Evolutionary conservation across 2,888 invertebrate genomes (phyloP), one percentile per base, ranked within the genome.

Genomic region (Diploptera punctata): DNA sequence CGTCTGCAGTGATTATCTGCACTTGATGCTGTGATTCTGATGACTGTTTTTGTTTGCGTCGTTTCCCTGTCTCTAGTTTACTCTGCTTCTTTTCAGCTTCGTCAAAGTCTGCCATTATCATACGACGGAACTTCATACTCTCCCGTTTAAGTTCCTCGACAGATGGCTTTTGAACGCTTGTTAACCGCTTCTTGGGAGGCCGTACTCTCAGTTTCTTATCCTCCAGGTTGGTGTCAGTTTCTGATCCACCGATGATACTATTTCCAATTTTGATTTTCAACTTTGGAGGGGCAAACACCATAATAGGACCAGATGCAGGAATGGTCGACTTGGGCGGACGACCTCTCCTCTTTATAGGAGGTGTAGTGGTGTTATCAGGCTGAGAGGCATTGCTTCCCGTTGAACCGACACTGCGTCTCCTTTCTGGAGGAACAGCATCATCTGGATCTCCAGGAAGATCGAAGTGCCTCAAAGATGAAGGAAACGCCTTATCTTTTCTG

Each of bases 71-170:
- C 10, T 65, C 54, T 62, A 76, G 76, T 57, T 79, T 79, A 70
- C 84, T 84, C 71, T 85, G 84, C 76, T 86, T 85, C 76, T 87
- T 87, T 77, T 91, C 91, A 76, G 88, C 88, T 77, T 90, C 90
- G 73, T 91, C 91, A 79, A 94, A 94, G 79, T 92, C 91, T 3
- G 93, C 93, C 92, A 94, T 93, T 2, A 95, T 91, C 86, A 88
- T 89, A 75, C 91, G 89, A 18, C 95, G 87, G 82, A 89, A 95
- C 80, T 94, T 94, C 95, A 95, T 95, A 78, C 92, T 93, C 79
- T 95, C 93, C 1, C 94, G 88, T 75, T 90, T 91, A 65, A 94
- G 83, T 79, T 94, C 94, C 82, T 95, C 93, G 76, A 94, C 88
- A 75, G 90, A 91, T 0, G 93, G 93, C 75, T 87, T 89, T 18